Evolutionary conservation across 2,113 vertebrate species (phyloP).

Genomic region (Caracal caracal): DNA sequence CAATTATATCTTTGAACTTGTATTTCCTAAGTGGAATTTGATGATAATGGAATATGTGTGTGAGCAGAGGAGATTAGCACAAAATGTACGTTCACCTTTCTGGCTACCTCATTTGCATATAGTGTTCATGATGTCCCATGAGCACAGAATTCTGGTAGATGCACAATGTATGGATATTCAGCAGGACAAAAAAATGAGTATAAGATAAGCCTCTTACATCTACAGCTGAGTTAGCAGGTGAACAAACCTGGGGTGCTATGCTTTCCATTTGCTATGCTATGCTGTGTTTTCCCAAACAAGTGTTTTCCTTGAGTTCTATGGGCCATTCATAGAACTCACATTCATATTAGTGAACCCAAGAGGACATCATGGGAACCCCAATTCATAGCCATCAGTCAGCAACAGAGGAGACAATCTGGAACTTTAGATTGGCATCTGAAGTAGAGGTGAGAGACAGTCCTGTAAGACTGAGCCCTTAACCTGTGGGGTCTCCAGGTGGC

Average conservation of each 20-base stretch:
- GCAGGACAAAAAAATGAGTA: not conserved
- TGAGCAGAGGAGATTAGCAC: not conserved
- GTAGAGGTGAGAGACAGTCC: too few species aligned
- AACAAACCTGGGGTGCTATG: accelerated
- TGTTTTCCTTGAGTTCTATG: not conserved
- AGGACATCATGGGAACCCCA: not conserved
- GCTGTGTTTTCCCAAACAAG: not conserved
- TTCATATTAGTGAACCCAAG: not conserved
- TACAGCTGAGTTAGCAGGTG: not conserved
- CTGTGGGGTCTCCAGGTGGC: not conserved
- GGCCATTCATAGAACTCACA: not conserved
- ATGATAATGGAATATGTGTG: not conserved
- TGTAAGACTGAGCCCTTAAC: not conserved
- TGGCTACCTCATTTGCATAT: not conserved
- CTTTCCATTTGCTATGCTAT: not conserved
- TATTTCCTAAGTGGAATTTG: not conserved
- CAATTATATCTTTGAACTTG: not conserved
- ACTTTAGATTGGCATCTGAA: not conserved
- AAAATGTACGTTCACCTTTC: not conserved
- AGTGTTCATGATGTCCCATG: not conserved
- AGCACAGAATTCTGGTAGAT: not conserved
- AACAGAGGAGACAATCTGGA: not conserved
- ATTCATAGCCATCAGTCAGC: not conserved
- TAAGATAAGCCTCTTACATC: not conserved
- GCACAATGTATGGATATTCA: accelerated